phyloP scores from a whole-genome alignment of 2,113 vertebrate genomes.

The Neotragus moschatus region DNA sequence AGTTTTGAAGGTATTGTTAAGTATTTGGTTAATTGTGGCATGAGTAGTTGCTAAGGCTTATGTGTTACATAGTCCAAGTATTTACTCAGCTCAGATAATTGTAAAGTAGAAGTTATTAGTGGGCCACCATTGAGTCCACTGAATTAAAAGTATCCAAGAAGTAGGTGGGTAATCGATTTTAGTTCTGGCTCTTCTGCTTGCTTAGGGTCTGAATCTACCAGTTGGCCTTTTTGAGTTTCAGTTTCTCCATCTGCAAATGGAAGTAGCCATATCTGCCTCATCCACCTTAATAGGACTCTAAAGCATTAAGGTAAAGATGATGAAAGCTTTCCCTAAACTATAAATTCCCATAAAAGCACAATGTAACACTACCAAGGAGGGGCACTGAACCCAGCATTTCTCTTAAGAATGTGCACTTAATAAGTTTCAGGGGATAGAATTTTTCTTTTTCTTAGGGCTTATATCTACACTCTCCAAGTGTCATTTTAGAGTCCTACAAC shows the following conservation, averaged over 20 bases:
- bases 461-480: not conserved
- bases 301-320: not conserved
- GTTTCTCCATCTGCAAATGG: slow-evolving; percentile 10
- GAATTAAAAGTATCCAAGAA: not conserved
- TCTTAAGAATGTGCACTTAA: not conserved
- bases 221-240: not conserved
- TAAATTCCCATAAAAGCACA: not conserved
- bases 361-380: not conserved
- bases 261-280: not conserved
- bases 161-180: too few relatives aligned
- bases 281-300: not conserved
- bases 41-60: not conserved
- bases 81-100: not conserved
- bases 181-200: not conserved
- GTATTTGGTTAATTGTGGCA: not conserved
- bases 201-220: not conserved
- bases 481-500: not conserved
- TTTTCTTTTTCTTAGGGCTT: not conserved
- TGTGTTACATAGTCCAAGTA: not conserved
- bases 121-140: not conserved
- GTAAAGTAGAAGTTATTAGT: not conserved
- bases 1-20: not conserved
- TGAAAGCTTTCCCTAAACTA: not conserved
- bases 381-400: not conserved
- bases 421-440: not conserved